phyloP scores from a whole-genome alignment of 2,113 vertebrate species.

The Montifringilla adamsi region DNA sequence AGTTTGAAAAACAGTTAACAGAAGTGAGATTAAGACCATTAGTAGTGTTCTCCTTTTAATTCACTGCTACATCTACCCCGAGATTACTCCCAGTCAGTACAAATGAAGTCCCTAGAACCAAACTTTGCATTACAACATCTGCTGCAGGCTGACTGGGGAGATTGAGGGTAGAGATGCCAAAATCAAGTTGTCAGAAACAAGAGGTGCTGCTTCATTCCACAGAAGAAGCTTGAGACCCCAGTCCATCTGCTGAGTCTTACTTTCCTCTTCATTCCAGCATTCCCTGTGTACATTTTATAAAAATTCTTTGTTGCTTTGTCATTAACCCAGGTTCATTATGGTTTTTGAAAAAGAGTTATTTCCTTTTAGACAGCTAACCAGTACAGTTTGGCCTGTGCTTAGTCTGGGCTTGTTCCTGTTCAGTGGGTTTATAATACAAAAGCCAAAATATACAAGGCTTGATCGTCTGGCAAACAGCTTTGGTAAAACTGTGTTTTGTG shows the following conservation, averaged over 20 bases:
- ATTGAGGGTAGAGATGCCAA: not conserved
- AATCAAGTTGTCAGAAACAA: not conserved
- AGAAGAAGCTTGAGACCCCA: not conserved
- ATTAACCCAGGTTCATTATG: not conserved
- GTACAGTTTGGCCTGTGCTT: not conserved
- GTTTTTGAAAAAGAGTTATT: not conserved
- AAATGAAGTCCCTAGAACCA: not conserved
- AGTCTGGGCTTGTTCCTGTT: constrained; percentile 28
- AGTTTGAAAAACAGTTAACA: not conserved
- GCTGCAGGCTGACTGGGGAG: not conserved
- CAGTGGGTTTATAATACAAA: constrained; percentile 16
- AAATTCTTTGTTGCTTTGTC: not conserved
- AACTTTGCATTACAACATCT: not conserved
- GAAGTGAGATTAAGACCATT: not conserved
- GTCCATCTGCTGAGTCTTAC: not conserved
- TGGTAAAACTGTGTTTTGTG: not conserved
- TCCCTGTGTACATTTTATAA: not conserved
- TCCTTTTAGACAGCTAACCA: not conserved
- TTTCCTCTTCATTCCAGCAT: not conserved
- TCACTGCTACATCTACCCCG: not conserved
- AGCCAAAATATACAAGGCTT: constrained; percentile 23
- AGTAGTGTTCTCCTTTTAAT: not conserved
- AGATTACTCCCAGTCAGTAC: not conserved
- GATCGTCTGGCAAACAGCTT: constrained; percentile 7
- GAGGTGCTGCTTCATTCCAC: not conserved